phyloP scores from a whole-genome alignment of 2,888 invertebrate species.

The Schrankia costaestrigalis region DNA sequence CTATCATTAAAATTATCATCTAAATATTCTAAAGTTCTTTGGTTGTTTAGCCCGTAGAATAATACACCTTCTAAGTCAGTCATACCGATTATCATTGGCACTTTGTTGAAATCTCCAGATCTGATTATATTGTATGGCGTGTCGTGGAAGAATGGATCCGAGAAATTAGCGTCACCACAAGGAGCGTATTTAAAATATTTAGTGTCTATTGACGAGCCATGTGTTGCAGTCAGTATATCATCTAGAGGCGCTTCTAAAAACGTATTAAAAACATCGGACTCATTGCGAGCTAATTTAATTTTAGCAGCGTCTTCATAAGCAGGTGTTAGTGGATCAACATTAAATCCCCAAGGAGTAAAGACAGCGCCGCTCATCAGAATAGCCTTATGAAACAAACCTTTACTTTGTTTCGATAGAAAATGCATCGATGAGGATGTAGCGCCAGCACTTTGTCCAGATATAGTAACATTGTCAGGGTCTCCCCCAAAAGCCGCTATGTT shows the following conservation, averaged over 20 bases:
- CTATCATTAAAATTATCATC: slow-evolving; percentile 53
- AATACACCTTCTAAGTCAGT: slow-evolving; percentile 59
- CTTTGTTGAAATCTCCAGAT: slow-evolving; percentile 57
- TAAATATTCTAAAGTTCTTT: slow-evolving; percentile 45
- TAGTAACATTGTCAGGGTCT: slow-evolving; percentile 67
- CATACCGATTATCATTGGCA: slow-evolving; percentile 61
- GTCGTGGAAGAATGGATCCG: slow-evolving; percentile 59
- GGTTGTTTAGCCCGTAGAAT: slow-evolving; percentile 57
- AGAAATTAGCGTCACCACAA: slow-evolving; percentile 53
- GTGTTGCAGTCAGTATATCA: slow-evolving; percentile 47
- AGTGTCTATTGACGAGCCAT: slow-evolving; percentile 52
- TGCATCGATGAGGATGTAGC: slow-evolving; percentile 63
- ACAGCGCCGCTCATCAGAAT: slow-evolving; percentile 64
- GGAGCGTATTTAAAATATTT: slow-evolving; percentile 66
- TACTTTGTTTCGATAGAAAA: slow-evolving; percentile 53
- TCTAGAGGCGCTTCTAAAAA: slow-evolving; percentile 43
- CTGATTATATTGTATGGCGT: slow-evolving; percentile 58
- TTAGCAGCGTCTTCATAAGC: slow-evolving; percentile 56
- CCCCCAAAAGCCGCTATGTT: slow-evolving; percentile 69
- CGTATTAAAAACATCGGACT: slow-evolving; percentile 44
- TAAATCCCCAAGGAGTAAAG: slow-evolving; percentile 65
- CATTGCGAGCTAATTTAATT: slow-evolving; percentile 37
- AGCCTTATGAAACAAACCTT: slow-evolving; percentile 64
- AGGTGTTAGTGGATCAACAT: slow-evolving; percentile 45
- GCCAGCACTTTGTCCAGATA: slow-evolving; percentile 71